Conservation (phyloP, 92 coral and sea anemone genomes). For the Ricordea florida region DNA sequence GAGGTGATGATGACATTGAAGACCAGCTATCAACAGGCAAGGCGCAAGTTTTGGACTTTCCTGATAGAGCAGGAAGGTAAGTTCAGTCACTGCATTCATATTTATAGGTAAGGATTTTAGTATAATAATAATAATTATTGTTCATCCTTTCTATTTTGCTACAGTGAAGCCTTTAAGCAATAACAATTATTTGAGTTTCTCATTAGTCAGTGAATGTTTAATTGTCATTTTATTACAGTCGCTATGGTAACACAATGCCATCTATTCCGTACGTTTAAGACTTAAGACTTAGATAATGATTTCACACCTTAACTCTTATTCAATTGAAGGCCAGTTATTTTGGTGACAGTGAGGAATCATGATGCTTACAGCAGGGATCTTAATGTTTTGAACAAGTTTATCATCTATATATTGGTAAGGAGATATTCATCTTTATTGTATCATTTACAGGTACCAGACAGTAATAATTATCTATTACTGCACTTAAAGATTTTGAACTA, state of each 20-base stretch:
- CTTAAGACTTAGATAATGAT: too few relatives aligned
- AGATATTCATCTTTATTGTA: background rate
- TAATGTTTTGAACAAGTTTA: conserved; percentile 83
- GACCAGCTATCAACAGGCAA: conserved; percentile 83
- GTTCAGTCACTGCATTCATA: background rate
- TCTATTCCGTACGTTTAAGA: too few relatives aligned
- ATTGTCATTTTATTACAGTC: too few relatives aligned
- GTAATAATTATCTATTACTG: too few relatives aligned
- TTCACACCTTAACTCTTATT: background rate
- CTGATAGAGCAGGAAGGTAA: conserved; percentile 91
- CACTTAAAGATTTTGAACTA: too few relatives aligned
- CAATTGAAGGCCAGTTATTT: conserved; percentile 84
- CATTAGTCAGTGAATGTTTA: too few relatives aligned
- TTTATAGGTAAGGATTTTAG: background rate
- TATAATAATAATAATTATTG: background rate
- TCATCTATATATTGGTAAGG: conserved; percentile 87
- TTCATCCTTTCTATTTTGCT: background rate
- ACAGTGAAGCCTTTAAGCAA: too few relatives aligned
- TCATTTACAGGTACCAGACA: background rate
- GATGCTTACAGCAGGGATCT: conserved; percentile 90
- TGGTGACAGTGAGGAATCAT: conserved; percentile 87
- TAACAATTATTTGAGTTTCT: background rate
- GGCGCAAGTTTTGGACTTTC: conserved; percentile 77
- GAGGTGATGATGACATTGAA: conserved; percentile 83
- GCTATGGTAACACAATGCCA: too few relatives aligned